Base-by-base conservation (phyloP, 2,113 vertebrate genomes). In the Nothoprocta perdicaria region DNA sequence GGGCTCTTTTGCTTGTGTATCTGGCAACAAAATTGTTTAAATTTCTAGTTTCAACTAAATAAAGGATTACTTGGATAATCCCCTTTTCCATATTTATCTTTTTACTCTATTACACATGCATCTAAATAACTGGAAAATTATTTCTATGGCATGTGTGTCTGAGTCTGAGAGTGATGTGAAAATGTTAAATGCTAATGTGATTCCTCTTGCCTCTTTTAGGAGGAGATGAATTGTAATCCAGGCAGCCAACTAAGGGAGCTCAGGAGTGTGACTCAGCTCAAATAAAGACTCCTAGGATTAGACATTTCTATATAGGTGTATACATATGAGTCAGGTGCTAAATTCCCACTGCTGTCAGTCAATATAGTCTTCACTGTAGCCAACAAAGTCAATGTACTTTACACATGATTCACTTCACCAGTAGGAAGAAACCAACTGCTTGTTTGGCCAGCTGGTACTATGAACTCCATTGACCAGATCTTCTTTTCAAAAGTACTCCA, bases 21-120 rank as follows among this genome's bases (percentile, higher is more conserved):
- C 78, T 92, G 91, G 80, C 78, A 92, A 80, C 33, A 84, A 92
- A 93, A 86, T 86, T 88, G 68, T 92, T 60, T 81, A 38, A 84
- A 95, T 80, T 88, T 80, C 75, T 82, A 43, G 43, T 88, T 92
- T 93, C 78, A 41, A 63, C 46, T 89, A 74, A 83, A 67, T 23
- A 31, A 63, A 48, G 81, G 62, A 82, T 95, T 86, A 82, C 65
- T 65, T 31, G 48, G 23, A 76, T 88, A 86, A 82, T 31, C 76
- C 17, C 48, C n/a, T 93, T 95, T 89, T 82, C 41, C 94, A 1
- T 55, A 78, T 72, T 88, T 94, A 65, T 62, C 35, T 75, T 84
- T 57, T 69, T 68, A 46, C 40, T 76, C 27, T n/a, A 7, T 76
- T 80, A 62, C 52, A 94, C 58, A 53, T 80, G 69, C 22, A 60